Evolutionary conservation across 1,140 invertebrate species (phyloP), one percentile per base, ranked within the genome.

Genomic region (Cheumatopsyche charites): DNA sequence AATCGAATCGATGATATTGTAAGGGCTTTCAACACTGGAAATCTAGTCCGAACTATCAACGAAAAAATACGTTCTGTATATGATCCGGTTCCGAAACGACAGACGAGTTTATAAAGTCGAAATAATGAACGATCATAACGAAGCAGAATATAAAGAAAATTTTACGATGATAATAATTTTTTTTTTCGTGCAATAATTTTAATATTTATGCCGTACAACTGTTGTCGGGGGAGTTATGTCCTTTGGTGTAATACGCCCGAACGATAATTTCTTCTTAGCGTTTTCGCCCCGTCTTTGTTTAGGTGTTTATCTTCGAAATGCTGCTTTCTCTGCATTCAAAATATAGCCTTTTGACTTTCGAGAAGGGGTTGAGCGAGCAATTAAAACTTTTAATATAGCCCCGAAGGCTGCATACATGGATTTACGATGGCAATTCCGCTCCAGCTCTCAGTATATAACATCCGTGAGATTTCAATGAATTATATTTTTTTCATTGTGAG

Each of bases 321-420:
- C 19, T 58, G 19, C 19, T 58, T 26, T 25, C 23, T 25, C 29
- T 36, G 3, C n/a, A n/a, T 36, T 36, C 29, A 4, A 3, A 9
- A 36, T 36, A 36, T 4, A 36, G 29, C 29, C 29, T 36, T 36
- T 36, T 36, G 29, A 36, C 29, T 36, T 36, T 63, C 11, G 5
- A 29, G 23, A 68, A 55, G 29, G 47, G 66, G 66, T 23, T 42
- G 47, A 49, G 19, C 66, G 7, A 23, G 61, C 45, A 49, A 71
- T 71, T 71, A 71, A 70, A 36, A 71, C 26, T 63, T 71, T 71
- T 71, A 71, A 71, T 71, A 71, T 17, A 2, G 42, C 42, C 29
- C 58, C 17, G 13, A 21, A 65, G 26, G 36, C 62, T 42, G 45
- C 23, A 23, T 63, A 71, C 69, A 71, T 49, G 49, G 36, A 69